A percentile compares a stretch with the other conserved stretches of the same genome.
phyloP scores from a whole-genome alignment of 2,888 invertebrate species.

The Epiblema foenella region DNA sequence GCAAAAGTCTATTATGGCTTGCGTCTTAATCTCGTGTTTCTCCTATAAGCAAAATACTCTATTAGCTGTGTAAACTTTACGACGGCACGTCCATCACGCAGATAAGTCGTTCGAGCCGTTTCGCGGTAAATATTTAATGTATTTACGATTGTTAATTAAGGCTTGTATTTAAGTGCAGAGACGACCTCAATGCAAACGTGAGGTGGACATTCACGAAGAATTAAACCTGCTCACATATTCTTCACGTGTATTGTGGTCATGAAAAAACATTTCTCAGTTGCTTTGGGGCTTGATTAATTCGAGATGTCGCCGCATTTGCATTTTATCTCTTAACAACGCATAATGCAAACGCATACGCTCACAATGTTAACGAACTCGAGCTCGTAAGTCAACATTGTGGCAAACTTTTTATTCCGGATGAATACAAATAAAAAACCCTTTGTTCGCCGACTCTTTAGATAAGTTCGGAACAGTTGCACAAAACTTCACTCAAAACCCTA shows the following conservation, averaged over 20 bases:
- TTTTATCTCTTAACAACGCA: constrained; percentile 39
- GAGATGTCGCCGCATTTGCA: constrained; percentile 42
- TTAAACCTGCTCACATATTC: constrained; percentile 41
- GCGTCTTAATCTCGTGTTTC: constrained; percentile 11
- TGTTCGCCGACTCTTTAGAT: constrained; percentile 19
- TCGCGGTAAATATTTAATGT: constrained; percentile 53
- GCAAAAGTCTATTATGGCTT: constrained; percentile 9
- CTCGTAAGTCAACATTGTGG: constrained; percentile 31
- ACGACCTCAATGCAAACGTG: constrained; percentile 36
- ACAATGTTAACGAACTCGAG: constrained; percentile 38
- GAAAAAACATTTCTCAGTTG: constrained; percentile 34
- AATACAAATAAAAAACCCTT: constrained; percentile 27
- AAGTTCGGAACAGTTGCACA: constrained; percentile 15
- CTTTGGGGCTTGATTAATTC: constrained; percentile 41
- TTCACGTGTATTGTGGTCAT: constrained; percentile 37
- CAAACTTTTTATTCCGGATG: constrained; percentile 18
- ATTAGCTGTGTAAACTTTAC: constrained; percentile 46
- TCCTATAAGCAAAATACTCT: constrained; percentile 42
- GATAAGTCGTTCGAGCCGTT: constrained; percentile 46
- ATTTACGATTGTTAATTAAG: constrained; percentile 55
- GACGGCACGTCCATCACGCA: constrained; percentile 42
- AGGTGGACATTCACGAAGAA: constrained; percentile 25
- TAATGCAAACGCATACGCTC: constrained; percentile 34
- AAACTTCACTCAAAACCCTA: constrained; percentile 17
- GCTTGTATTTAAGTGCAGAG: constrained; percentile 43